Percentiles rank a stretch among this genome's conserved stretches.
Evolutionary conservation across 2,113 vertebrate species (phyloP).

Genomic region (Poeciliopsis turrubarensis): DNA sequence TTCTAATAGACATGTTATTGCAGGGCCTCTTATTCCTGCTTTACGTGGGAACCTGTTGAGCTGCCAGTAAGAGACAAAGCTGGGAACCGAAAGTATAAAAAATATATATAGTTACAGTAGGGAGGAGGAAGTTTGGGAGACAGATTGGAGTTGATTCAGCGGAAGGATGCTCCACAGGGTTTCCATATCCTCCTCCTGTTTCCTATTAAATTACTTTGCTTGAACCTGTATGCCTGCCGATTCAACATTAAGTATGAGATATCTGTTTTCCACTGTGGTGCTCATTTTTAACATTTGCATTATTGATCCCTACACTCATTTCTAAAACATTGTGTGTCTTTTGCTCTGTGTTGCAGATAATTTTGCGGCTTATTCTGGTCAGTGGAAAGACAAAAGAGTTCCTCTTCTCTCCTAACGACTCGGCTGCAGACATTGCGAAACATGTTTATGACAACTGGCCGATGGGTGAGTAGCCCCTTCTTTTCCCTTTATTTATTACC

Average conservation of each 20-base stretch:
- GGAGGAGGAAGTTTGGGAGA: constrained; percentile 49
- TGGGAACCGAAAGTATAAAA: constrained; percentile 1
- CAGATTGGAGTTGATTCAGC: constrained; percentile 44
- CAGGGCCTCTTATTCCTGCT: neutral
- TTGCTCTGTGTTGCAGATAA: constrained; percentile 85
- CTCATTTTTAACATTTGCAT: constrained; percentile 1
- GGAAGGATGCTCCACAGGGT: constrained; percentile 43
- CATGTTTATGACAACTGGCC: constrained; percentile 99
- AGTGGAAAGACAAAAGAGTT: constrained; percentile 99
- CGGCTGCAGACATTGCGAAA: constrained; percentile 96
- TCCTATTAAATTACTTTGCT: constrained; percentile 43
- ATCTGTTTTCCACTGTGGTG: neutral
- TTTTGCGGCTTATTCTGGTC: constrained; percentile 96
- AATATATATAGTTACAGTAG: neutral
- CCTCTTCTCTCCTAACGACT: constrained; percentile 95
- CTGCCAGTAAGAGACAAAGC: constrained; percentile 7
- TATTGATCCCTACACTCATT: neutral
- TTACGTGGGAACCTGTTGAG: neutral
- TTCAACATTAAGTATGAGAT: constrained; percentile 6
- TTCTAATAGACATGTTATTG: neutral
- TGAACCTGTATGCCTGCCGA: constrained; percentile 31
- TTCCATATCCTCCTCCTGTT: constrained; percentile 45
- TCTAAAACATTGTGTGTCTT: neutral
- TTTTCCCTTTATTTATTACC: neutral
- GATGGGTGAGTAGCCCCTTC: constrained; percentile 86